phyloP scores from a whole-genome alignment of 2,797 vertebrate species.

The Hipposideros larvatus region DNA sequence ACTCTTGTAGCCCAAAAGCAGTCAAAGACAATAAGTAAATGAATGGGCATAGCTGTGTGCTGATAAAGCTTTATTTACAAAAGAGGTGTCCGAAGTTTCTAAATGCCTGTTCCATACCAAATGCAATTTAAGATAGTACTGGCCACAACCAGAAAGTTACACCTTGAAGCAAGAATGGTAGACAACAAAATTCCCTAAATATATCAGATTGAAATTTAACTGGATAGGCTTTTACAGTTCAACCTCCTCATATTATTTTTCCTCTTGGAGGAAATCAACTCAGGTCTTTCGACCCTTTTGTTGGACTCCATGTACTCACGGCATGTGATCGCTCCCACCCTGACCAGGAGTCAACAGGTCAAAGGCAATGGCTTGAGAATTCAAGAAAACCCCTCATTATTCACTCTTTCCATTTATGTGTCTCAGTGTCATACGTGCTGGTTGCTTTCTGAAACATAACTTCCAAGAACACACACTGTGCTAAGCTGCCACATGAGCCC shows the following conservation, averaged over 20 bases:
- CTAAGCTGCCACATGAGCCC: slow-evolving; percentile 65
- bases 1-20: neutral
- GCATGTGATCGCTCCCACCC: slow-evolving; percentile 53
- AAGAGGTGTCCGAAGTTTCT: neutral
- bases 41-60: neutral
- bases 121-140: neutral
- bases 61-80: slow-evolving; percentile 26
- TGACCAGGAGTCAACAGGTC: slow-evolving; percentile 67
- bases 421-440: slow-evolving; percentile 76
- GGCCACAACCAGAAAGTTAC: neutral
- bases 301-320: neutral
- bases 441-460: slow-evolving; percentile 65
- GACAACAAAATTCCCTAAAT: slow-evolving; percentile 4
- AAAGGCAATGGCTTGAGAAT: slow-evolving; percentile 78
- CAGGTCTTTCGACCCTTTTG: neutral
- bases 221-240: neutral
- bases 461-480: slow-evolving; percentile 52
- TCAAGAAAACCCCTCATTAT: slow-evolving; percentile 14
- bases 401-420: slow-evolving; percentile 77
- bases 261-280: neutral
- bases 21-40: neutral
- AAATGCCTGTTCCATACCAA: neutral
- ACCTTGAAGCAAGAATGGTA: neutral
- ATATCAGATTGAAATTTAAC: neutral
- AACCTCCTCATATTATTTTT: neutral